Percentiles rank a stretch among this genome's conserved stretches.
Evolutionary conservation across 2,888 invertebrate species (phyloP).

Genomic region (Stictocephala bisonia): DNA sequence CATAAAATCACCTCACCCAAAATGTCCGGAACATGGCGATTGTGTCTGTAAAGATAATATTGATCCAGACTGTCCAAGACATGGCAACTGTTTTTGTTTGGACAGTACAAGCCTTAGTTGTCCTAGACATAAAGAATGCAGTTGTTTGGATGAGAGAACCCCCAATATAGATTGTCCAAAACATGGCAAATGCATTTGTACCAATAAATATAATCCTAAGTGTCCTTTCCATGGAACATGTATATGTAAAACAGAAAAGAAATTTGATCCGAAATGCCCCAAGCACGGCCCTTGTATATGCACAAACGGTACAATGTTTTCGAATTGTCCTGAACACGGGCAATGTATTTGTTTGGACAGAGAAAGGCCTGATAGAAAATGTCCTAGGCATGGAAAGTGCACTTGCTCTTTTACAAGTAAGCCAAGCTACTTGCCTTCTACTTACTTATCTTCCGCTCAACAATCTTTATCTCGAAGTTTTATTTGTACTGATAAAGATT

Average conservation of each 20-base stretch:
- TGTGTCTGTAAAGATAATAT: neutral
- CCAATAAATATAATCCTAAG: neutral
- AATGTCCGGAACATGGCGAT: constrained; percentile 14
- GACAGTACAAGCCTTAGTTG: too few species aligned
- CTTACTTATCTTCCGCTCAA: too few species aligned
- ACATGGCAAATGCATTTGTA: constrained; percentile 6
- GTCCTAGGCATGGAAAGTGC: constrained; percentile 1
- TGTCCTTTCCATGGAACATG: neutral
- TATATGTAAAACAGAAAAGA: neutral
- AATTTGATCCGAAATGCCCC: neutral
- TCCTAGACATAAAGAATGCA: neutral
- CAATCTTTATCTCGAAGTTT: too few species aligned
- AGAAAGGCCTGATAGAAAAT: neutral
- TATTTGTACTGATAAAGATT: neutral
- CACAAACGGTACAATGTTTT: neutral
- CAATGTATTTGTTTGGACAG: neutral
- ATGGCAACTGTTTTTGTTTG: neutral
- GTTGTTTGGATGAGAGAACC: neutral
- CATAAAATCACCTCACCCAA: neutral
- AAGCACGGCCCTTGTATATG: constrained; percentile 14
- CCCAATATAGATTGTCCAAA: neutral
- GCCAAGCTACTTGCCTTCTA: too few species aligned
- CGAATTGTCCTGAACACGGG: constrained; percentile 13
- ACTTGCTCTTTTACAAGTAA: too few species aligned
- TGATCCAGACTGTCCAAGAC: neutral